Evolutionary conservation across 1,140 invertebrate species (phyloP).

Genomic region (Temnothorax longispinosus): DNA sequence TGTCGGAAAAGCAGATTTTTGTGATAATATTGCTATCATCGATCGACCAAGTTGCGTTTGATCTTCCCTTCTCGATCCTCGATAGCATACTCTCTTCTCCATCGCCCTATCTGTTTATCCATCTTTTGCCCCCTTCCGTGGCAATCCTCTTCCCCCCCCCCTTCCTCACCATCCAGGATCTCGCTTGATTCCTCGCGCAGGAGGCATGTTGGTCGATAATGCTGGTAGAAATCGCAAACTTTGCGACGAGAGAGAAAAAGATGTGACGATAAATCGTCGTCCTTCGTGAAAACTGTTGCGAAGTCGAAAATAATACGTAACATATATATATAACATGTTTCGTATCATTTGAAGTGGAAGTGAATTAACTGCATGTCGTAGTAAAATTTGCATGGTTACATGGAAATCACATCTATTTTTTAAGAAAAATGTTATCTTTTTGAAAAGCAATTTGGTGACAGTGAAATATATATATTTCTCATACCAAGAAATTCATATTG

Average conservation of each 20-base stretch:
- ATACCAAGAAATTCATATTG: not conserved
- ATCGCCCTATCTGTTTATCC: constrained; percentile 22
- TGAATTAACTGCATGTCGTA: not conserved
- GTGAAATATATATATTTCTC: not conserved
- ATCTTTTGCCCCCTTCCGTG: constrained; percentile 12
- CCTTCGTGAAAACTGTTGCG: not conserved
- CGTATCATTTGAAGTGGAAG: not conserved
- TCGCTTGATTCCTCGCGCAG: constrained; percentile 3
- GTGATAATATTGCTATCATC: constrained; percentile 43
- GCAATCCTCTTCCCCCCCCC: not conserved
- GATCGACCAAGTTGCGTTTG: not conserved
- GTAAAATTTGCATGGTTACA: not conserved
- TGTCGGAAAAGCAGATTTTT: constrained; percentile 3
- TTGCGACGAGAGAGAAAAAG: constrained; percentile 6
- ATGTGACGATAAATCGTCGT: constrained; percentile 22
- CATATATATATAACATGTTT: constrained; percentile 26
- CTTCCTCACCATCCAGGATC: not conserved
- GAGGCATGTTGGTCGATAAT: constrained; percentile 36
- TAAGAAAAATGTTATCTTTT: not conserved
- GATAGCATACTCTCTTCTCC: constrained; percentile 13
- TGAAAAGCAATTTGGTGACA: not conserved
- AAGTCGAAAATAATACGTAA: not conserved
- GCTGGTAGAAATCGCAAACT: not conserved
- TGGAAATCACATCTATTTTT: not conserved
- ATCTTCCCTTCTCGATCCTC: constrained; percentile 38